A percentile compares a stretch with the other conserved stretches of the same genome.
These are phyloP conservation scores for Carettochelys insculpta DNA, from an alignment of 2,113 vertebrate genomes.

Conservation along the genomic window DNA sequence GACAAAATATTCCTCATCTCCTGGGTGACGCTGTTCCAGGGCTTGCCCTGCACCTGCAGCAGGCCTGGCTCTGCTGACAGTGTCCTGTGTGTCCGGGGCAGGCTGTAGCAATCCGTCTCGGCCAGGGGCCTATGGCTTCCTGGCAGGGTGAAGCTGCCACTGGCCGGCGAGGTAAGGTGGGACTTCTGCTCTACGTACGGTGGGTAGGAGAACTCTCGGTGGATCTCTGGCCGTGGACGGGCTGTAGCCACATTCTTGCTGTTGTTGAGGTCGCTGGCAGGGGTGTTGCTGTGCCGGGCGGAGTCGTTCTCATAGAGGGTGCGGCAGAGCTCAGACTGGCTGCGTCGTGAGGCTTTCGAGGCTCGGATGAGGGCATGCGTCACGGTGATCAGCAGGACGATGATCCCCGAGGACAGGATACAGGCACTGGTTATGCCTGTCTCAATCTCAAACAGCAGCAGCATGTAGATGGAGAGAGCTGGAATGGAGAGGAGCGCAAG, in stretches of 20 bases:
- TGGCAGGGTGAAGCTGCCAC: conserved; percentile 48
- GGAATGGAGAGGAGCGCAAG: neutral
- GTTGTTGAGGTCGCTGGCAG: conserved; percentile 70
- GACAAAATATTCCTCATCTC: conserved; percentile 85
- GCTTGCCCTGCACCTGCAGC: conserved; percentile 74
- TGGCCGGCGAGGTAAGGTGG: conserved; percentile 50
- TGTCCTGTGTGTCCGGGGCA: conserved; percentile 74
- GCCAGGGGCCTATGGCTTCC: conserved; percentile 66
- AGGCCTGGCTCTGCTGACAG: conserved; percentile 76
- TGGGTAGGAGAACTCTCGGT: conserved; percentile 75
- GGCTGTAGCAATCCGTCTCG: conserved; percentile 49
- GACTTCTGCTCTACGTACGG: conserved; percentile 59
- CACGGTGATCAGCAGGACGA: conserved; percentile 79
- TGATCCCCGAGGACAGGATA: conserved; percentile 82
- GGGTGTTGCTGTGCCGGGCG: conserved; percentile 8
- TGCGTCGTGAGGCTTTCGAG: conserved; percentile 31
- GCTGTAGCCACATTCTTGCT: conserved; percentile 41
- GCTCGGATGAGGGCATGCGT: conserved; percentile 81
- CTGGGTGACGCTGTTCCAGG: conserved; percentile 83
- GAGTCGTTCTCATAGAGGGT: conserved; percentile 82
- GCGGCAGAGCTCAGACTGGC: conserved; percentile 56
- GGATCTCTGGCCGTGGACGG: conserved; percentile 75
- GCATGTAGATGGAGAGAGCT: conserved; percentile 87
- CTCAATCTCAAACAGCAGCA: conserved; percentile 86
- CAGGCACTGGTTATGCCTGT: conserved; percentile 82